These are phyloP conservation scores for Globodera ellingtonae DNA, from an alignment of 1,140 invertebrate species.

Conservation along the genomic window DNA sequence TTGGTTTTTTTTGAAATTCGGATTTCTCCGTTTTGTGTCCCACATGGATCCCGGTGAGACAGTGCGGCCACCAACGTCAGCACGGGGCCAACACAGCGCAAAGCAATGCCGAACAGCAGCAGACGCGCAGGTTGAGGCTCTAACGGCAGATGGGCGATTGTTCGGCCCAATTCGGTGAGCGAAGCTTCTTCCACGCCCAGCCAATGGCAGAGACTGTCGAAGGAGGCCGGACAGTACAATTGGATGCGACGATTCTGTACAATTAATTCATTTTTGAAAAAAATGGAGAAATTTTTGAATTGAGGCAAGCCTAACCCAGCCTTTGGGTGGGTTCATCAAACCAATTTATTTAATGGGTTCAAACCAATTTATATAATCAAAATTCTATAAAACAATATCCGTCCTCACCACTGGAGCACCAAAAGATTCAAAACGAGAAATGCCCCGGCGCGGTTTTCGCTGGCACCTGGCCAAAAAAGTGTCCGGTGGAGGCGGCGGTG, in stretches of 20 bases:
- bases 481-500: conserved; percentile 12
- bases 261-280: neutral
- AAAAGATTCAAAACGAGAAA: conserved; percentile 5
- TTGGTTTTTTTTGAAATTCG: too few species aligned
- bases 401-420: neutral
- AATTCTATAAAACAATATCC: too few species aligned
- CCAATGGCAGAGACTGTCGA: neutral
- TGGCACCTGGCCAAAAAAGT: neutral
- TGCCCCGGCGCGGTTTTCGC: neutral
- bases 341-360: too few species aligned
- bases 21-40: conserved; percentile 48
- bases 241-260: neutral
- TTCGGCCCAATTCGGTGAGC: conserved; percentile 82
- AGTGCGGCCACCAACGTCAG: conserved; percentile 86
- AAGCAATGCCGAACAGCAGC: conserved; percentile 83
- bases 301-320: too few species aligned
- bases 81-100: conserved; percentile 91
- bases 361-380: too few species aligned
- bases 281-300: neutral
- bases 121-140: conserved; percentile 88
- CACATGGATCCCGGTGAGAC: conserved; percentile 76
- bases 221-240: neutral
- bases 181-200: conserved; percentile 66
- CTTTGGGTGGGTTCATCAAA: too few species aligned
- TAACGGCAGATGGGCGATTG: conserved; percentile 83